These are phyloP conservation scores for Scomber scombrus DNA, from an alignment of 2,113 vertebrate genomes.

Conservation along the genomic window DNA sequence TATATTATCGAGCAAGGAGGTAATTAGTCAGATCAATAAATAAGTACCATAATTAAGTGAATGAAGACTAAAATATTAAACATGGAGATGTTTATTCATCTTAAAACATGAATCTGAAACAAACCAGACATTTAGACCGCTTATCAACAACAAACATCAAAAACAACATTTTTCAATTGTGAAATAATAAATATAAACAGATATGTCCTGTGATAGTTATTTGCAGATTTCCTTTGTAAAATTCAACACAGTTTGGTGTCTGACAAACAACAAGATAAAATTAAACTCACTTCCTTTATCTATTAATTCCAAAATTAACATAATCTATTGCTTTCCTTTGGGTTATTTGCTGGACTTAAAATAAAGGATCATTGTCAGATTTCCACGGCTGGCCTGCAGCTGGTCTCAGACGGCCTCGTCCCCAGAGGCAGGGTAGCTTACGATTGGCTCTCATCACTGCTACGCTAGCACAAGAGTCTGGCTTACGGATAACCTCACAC, in stretches of 20 bases:
- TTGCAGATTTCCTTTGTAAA: slow-evolving; percentile 11
- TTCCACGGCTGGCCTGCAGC: slow-evolving; percentile 72
- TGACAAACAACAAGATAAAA: not conserved
- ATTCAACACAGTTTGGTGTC: not conserved
- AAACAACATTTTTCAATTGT: slow-evolving; percentile 6
- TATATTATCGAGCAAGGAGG: not conserved
- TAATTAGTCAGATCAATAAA: not conserved
- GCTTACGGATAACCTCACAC: slow-evolving; percentile 83
- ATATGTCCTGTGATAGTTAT: not conserved
- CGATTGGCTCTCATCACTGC: slow-evolving; percentile 85
- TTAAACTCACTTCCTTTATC: not conserved
- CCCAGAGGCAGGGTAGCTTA: slow-evolving; percentile 83
- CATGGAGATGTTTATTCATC: slow-evolving; percentile 19
- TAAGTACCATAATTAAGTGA: not conserved
- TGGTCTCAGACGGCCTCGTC: slow-evolving; percentile 71
- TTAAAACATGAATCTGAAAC: slow-evolving; percentile 13
- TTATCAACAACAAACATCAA: slow-evolving; percentile 10
- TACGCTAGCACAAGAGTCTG: slow-evolving; percentile 81
- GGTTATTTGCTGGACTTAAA: slow-evolving; percentile 51
- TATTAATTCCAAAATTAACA: slow-evolving; percentile 14
- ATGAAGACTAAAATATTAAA: not conserved
- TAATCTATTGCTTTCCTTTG: not conserved
- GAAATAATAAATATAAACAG: not conserved
- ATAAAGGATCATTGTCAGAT: slow-evolving; percentile 81
- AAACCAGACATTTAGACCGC: slow-evolving; percentile 4